Conservation (phyloP, 2,113 vertebrate species). For the Sitta europaea region DNA sequence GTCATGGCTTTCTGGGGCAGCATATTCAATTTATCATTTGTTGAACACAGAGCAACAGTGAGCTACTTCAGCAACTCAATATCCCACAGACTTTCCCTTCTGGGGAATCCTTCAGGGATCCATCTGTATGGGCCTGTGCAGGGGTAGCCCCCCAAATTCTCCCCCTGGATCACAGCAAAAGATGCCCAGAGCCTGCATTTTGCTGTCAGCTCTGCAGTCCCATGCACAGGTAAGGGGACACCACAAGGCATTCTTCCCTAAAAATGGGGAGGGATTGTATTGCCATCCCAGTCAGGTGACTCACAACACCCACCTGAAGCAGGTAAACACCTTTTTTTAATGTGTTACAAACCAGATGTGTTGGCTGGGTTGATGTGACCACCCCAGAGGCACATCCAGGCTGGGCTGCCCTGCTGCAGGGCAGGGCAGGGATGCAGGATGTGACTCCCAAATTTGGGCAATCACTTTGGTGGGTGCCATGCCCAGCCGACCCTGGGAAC, state of each 20-base stretch:
- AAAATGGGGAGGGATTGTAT: fast-evolving
- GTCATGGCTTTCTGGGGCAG: not conserved
- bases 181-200: not conserved
- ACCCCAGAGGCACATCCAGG: not conserved
- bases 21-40: not conserved
- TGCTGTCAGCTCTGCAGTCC: not conserved
- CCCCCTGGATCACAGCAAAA: not conserved
- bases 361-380: not conserved
- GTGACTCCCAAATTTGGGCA: fast-evolving
- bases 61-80: not conserved
- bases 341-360: no score
- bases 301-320: not conserved
- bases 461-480: fast-evolving
- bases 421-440: not conserved
- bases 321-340: not conserved
- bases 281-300: not conserved
- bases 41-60: not conserved
- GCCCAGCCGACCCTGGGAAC: not conserved
- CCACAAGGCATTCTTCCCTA: not conserved
- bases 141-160: not conserved
- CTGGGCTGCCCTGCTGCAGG: not conserved
- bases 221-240: not conserved
- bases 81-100: not conserved
- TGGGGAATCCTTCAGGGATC: not conserved
- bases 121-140: not conserved